Evolutionary conservation across 2,888 invertebrate genomes (phyloP).

Genomic region (Sphecodes monilicornis): DNA sequence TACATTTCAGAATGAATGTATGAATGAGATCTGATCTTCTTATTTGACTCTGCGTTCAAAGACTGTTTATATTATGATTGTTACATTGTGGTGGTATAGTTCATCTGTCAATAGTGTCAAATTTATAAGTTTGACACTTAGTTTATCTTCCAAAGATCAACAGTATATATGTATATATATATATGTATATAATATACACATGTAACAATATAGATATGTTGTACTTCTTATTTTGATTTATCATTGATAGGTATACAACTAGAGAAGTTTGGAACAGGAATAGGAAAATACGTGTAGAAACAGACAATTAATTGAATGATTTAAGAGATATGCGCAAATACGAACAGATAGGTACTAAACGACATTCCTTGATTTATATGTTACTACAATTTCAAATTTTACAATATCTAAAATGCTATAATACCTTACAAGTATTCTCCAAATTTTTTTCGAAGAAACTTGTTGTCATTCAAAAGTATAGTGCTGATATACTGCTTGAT

Average conservation of each 20-base stretch:
- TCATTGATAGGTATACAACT: conserved; percentile 12
- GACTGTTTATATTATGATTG: neutral
- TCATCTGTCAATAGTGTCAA: neutral
- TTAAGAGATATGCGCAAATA: neutral
- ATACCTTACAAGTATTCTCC: neutral
- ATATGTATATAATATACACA: too few species aligned
- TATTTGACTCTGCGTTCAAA: conserved; percentile 1
- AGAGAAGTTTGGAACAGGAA: neutral
- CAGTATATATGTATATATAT: neutral
- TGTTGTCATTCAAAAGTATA: neutral
- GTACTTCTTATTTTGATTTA: conserved; percentile 12
- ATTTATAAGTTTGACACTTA: conserved; percentile 15
- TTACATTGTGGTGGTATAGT: conserved; percentile 21
- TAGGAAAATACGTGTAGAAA: neutral
- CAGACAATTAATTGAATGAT: neutral
- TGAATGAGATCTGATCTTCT: neutral
- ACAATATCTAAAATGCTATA: neutral
- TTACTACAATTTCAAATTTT: neutral
- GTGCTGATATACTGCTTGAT: neutral
- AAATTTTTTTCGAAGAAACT: conserved; percentile 1
- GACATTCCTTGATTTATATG: neutral
- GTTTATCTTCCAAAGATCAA: neutral
- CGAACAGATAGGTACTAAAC: neutral
- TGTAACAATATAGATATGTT: conserved; percentile 6
- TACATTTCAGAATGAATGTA: conserved; percentile 21